These are phyloP conservation scores for Drosophila putrida DNA, from an alignment of 2,888 invertebrate genomes.

Conservation along the genomic window DNA sequence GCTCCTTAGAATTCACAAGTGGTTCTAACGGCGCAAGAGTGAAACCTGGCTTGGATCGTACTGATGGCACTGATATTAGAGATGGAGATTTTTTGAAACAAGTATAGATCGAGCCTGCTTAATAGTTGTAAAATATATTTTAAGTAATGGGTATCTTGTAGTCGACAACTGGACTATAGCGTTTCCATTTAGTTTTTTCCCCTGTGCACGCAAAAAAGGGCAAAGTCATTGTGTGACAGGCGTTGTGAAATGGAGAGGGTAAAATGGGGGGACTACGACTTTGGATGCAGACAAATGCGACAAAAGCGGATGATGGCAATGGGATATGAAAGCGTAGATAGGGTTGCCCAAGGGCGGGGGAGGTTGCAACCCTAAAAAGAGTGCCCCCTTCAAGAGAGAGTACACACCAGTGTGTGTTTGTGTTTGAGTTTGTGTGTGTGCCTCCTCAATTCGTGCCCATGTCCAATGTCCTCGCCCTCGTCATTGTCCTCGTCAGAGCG, in stretches of 20 bases:
- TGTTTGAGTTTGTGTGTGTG: neutral
- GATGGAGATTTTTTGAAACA: no score
- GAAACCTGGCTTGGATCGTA: no score
- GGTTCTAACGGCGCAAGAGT: no score
- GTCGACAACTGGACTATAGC: neutral
- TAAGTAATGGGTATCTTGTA: neutral
- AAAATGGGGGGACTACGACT: neutral
- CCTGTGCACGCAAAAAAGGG: conserved; percentile 51
- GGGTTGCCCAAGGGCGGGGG: neutral
- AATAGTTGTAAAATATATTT: no score
- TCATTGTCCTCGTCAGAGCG: conserved; percentile 31
- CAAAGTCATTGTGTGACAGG: conserved; percentile 28
- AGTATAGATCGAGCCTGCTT: no score
- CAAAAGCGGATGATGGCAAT: conserved; percentile 30
- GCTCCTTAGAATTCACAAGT: no score
- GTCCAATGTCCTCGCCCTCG: conserved; percentile 17
- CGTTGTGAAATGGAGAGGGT: neutral
- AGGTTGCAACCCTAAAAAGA: conserved; percentile 16
- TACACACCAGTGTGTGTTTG: neutral
- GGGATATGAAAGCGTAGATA: conserved; percentile 11
- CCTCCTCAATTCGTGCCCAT: neutral
- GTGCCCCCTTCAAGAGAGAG: neutral
- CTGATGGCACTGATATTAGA: no score
- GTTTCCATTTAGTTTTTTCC: neutral
- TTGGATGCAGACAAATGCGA: conserved; percentile 42